Base-by-base conservation (phyloP, 2,888 invertebrate species). In the Tipula vernalis region DNA sequence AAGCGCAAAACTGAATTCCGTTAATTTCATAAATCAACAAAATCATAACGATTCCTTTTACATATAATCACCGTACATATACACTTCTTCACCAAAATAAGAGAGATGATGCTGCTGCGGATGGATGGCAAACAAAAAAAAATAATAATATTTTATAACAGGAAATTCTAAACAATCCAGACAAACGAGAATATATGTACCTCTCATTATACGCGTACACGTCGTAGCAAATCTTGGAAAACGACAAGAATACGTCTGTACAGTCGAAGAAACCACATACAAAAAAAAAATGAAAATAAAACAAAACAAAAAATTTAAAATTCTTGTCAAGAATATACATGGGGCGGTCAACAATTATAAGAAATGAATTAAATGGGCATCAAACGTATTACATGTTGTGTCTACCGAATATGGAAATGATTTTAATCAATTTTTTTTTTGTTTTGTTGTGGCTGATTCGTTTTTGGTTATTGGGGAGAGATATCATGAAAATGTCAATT, bases 261-360 rank as follows among this genome's bases (percentile, higher is more conserved):
- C 18, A 57, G 28, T 28, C 28, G 12, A 71, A 71, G 71, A 71
- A 18, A 71, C 18, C 10, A 13, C 8, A 71, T 28, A 10, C 0
- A 10, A 28, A 71, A 10, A 71, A 71, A 28, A 71, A 71, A 51
- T 44, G 28, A 28, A 28, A 28, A 28, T 28, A 2, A 28, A 28
- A 28, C 28, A 28, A 28, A 28, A 28, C 28, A 28, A 28, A 28
- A 28, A 28, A 28, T 57, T 57, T 15, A 28, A 71, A 71, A 71
- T 71, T 71, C 71, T 71, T 71, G 71, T 71, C 28, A 71, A 71
- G 71, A 71, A 71, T 71, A 71, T 71, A 71, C 71, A 71, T 71
- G 71, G 71, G 71, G 71, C 71, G 71, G 71, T 71, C 71, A 71
- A 71, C 71, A 71, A 71, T 71, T 71, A 71, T 71, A 71, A 71